Base-by-base conservation (phyloP, 1,140 invertebrate species). In the Sminthurides bifidus region DNA sequence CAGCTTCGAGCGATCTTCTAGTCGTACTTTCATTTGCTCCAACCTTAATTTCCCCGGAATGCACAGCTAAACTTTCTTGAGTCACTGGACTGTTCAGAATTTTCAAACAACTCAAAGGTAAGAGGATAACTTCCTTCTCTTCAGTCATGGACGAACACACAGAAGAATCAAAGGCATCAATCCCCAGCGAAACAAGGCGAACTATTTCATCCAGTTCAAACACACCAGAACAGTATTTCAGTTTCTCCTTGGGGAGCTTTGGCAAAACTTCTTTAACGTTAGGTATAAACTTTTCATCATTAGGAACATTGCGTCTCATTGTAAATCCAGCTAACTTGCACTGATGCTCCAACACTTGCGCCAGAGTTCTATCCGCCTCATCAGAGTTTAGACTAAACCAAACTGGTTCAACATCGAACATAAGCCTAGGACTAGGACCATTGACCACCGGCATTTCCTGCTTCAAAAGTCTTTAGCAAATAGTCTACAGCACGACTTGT, bases 151-250 rank as follows among this genome's bases (percentile, higher is more conserved):
- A 52, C 52, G 68, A 71, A 63, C 69, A 68, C 70, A 75, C 73
- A 30, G 74, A 73, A 33, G 71, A 71, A 62, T 77, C 75, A 68
- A 77, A 76, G 14, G 75, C 65, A 64, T 77, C 76, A 54, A 77
- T 62, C 21, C 75, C 75, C 19, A 63, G 67, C n/a, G 12, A 59
- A 27, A 74, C 61, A 8, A 74, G 67, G 29, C 70, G 56, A 4
- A 77, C 23, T 14, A 76, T 68, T 26, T 65, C 50, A 31, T 68
- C 62, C 23, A 74, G 74, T 52, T 56, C 63, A 64, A 71, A 71
- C 6, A 70, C 58, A 35, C 70, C 72, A 48, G 69, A 66, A 61
- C 75, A 69, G 19, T 73, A 62, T 35, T 71, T 59, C 8, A 71
- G 70, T 58, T 73, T 74, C 30, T 72, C 65, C 21, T 64, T 59